A percentile compares a stretch with the other conserved stretches of the same genome.
Conservation (phyloP, 1,140 invertebrate species). For the Pseudomyrmex concolor region DNA sequence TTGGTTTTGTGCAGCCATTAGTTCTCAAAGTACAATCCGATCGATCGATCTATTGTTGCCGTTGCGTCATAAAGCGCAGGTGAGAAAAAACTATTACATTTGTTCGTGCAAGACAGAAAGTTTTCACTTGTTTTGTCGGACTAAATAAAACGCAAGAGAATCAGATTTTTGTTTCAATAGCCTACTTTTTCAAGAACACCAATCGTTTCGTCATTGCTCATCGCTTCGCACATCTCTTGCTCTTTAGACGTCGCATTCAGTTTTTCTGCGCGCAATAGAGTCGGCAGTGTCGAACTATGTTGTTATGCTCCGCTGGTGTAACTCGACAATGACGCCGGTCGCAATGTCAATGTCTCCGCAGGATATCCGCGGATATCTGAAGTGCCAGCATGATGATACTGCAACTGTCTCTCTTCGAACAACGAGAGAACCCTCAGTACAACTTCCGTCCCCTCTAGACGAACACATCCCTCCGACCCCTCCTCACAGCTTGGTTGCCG, state of each 20-base stretch:
- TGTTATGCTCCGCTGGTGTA: background rate
- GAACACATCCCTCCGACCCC: background rate
- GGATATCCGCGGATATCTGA: slow-evolving; percentile 61
- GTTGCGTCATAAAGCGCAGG: background rate
- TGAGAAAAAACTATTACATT: background rate
- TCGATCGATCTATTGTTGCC: slow-evolving; percentile 4
- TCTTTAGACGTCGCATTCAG: background rate
- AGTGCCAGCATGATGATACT: slow-evolving; percentile 33
- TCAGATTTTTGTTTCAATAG: slow-evolving; percentile 20
- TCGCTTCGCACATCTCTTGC: background rate
- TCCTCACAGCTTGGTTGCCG: slow-evolving; percentile 47
- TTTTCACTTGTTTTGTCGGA: background rate
- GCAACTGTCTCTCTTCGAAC: slow-evolving; percentile 31
- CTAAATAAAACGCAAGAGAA: background rate
- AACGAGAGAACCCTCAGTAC: slow-evolving; percentile 20
- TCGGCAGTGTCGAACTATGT: background rate
- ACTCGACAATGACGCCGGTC: slow-evolving; percentile 22
- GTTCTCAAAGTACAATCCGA: too few species aligned
- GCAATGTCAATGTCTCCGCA: slow-evolving; percentile 68
- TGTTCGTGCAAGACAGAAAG: background rate
- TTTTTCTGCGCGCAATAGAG: background rate
- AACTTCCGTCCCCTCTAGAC: slow-evolving; percentile 46
- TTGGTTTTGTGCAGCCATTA: background rate
- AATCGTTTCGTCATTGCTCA: background rate
- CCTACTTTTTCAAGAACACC: slow-evolving; percentile 14